These are phyloP conservation scores for Melipona quadrifasciata DNA, from an alignment of 1,140 invertebrate genomes.

Conservation along the genomic window DNA sequence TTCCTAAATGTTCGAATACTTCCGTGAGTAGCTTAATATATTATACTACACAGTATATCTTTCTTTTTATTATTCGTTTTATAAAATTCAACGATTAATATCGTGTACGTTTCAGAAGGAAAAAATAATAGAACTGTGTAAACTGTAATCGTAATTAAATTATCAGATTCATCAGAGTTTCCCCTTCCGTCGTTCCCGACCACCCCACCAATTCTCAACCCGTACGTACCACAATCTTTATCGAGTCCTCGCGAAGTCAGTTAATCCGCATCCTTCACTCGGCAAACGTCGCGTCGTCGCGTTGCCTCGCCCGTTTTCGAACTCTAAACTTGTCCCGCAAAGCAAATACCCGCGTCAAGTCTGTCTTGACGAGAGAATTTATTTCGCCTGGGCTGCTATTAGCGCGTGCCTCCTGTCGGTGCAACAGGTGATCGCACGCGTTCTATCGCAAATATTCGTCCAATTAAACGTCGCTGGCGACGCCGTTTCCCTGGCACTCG, in stretches of 20 bases:
- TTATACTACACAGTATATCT: too few relatives aligned
- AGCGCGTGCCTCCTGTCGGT: conserved; percentile 32
- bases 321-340: not conserved
- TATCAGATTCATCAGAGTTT: not conserved
- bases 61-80: too few relatives aligned
- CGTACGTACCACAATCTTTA: not conserved
- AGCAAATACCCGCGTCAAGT: conserved; percentile 8
- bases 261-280: not conserved
- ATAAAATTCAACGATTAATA: too few relatives aligned
- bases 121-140: not conserved
- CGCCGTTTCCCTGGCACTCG: not conserved
- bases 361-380: conserved; percentile 49
- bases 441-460: conserved; percentile 60
- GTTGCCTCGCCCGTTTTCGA: too few relatives aligned
- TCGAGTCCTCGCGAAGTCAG: not conserved
- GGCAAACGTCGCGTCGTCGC: not conserved
- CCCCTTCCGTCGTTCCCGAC: not conserved
- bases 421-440: conserved; percentile 68
- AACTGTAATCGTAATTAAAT: not conserved
- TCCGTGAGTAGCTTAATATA: too few relatives aligned
- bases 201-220: not conserved
- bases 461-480: conserved; percentile 57
- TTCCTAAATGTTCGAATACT: too few relatives aligned
- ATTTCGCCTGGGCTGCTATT: conserved; percentile 46
- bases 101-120: too few relatives aligned